phyloP scores from a whole-genome alignment of 1,140 invertebrate species.

The Eumeta japonica region DNA sequence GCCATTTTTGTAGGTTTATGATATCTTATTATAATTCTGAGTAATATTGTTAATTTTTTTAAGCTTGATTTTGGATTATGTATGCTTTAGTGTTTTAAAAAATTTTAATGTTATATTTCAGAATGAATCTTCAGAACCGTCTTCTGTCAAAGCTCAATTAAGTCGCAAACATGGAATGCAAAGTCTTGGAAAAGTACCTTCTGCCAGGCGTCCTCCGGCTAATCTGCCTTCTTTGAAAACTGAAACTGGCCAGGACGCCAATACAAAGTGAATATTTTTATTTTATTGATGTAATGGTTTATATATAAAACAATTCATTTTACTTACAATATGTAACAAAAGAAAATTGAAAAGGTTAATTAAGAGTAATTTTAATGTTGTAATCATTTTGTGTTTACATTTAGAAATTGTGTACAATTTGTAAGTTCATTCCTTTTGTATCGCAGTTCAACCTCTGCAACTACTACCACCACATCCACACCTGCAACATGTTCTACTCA shows the following conservation, averaged over 20 bases:
- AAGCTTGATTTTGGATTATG: no score
- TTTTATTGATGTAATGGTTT: slow-evolving; percentile 1
- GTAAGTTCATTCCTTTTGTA: background rate
- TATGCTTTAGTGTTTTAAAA: no score
- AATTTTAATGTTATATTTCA: slow-evolving; percentile 36
- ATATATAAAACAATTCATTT: background rate
- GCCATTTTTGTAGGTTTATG: no score
- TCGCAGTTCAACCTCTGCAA: slow-evolving; percentile 38
- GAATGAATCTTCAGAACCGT: slow-evolving; percentile 86
- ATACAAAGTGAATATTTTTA: slow-evolving; percentile 34
- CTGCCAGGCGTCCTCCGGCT: slow-evolving; percentile 90
- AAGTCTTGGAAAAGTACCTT: slow-evolving; percentile 96
- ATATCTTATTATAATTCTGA: no score
- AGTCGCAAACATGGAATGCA: slow-evolving; percentile 97
- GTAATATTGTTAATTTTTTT: no score
- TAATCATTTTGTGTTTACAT: background rate
- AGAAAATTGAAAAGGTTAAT: no score
- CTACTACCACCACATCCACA: slow-evolving; percentile 41
- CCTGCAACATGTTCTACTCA: slow-evolving; percentile 47
- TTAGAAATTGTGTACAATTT: background rate
- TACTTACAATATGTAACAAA: no score
- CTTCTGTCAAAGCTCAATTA: slow-evolving; percentile 83
- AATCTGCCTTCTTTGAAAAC: slow-evolving; percentile 97
- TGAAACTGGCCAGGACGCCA: slow-evolving; percentile 66
- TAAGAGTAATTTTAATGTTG: background rate